Evolutionary conservation across 2,797 vertebrate species (phyloP).

Genomic region (Syngnathus rostellatus): DNA sequence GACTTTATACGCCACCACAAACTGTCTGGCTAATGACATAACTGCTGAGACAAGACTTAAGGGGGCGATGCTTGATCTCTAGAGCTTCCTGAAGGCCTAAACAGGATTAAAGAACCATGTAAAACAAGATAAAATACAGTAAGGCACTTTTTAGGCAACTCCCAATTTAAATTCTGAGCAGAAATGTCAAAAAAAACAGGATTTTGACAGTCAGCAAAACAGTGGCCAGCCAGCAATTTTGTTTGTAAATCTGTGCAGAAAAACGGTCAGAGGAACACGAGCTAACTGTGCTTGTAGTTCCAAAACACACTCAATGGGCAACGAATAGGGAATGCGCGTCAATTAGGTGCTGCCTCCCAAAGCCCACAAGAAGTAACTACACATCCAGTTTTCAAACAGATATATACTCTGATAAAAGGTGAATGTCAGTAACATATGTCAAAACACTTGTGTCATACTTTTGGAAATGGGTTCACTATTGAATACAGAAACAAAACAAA

Average conservation of each 20-base stretch:
- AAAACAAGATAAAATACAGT: conserved; percentile 35
- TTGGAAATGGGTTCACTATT: conserved; percentile 49
- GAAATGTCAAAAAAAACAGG: conserved; percentile 10
- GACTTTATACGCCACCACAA: conserved; percentile 1
- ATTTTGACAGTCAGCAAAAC: background rate
- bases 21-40: conserved; percentile 2
- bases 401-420: conserved; percentile 30
- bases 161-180: conserved; percentile 37
- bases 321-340: conserved; percentile 2
- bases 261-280: conserved; percentile 11
- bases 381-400: conserved; percentile 29
- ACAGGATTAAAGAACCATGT: conserved; percentile 16
- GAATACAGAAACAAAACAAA: conserved; percentile 34
- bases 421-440: conserved; percentile 20
- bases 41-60: conserved; percentile 7
- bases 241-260: conserved; percentile 1
- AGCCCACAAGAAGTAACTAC: conserved; percentile 41
- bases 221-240: background rate
- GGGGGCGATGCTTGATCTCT: conserved; percentile 8
- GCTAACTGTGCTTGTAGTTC: conserved; percentile 15
- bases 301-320: conserved; percentile 10
- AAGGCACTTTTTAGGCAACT: conserved; percentile 63
- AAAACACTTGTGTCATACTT: conserved; percentile 31
- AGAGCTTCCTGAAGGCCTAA: conserved; percentile 20
- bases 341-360: conserved; percentile 51